A percentile compares a stretch with the other conserved stretches of the same genome.
phyloP scores from a whole-genome alignment of 1,140 invertebrate genomes.

The Alviniconcha marisindica region DNA sequence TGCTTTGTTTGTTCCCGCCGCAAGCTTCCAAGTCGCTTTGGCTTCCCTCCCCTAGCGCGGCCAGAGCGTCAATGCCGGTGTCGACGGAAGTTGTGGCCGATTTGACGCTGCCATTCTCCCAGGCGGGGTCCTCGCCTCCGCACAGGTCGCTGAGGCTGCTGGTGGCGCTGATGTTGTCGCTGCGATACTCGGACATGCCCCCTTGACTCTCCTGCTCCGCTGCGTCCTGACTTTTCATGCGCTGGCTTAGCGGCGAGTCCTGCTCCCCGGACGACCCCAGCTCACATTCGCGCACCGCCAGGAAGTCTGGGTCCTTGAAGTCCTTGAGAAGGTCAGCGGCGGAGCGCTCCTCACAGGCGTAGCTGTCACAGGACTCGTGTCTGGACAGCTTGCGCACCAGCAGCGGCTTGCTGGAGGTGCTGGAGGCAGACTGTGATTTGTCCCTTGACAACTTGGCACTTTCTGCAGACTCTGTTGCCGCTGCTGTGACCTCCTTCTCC shows the following conservation, averaged over 20 bases:
- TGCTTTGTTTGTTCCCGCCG: conserved; percentile 34
- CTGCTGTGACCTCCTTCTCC: conserved; percentile 73
- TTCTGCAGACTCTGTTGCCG: conserved; percentile 43
- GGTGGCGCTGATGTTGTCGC: conserved; percentile 55
- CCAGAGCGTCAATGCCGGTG: conserved; percentile 58
- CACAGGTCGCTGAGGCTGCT: conserved; percentile 68
- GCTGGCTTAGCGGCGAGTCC: conserved; percentile 50
- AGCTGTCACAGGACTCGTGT: conserved; percentile 61
- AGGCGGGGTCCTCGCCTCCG: conserved; percentile 43
- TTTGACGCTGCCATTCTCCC: conserved; percentile 55
- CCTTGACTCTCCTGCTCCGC: conserved; percentile 39
- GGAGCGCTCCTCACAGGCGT: conserved; percentile 57
- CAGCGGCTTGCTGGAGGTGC: conserved; percentile 24
- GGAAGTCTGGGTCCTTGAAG: conserved; percentile 68
- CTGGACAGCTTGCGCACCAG: conserved; percentile 46
- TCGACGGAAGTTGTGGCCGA: conserved; percentile 55
- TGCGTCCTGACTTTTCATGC: conserved; percentile 46
- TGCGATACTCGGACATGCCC: conserved; percentile 12
- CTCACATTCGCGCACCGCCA: conserved; percentile 63
- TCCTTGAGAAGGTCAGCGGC: conserved; percentile 63
- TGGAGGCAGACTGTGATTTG: conserved; percentile 13
- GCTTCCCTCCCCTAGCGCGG: conserved; percentile 45
- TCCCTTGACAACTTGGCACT: conserved; percentile 36
- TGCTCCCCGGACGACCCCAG: conserved; percentile 71
- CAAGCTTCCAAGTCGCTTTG: conserved; percentile 40